Percentiles rank a stretch among this genome's conserved stretches.
Conservation (phyloP, 2,113 vertebrate species). For the Aix galericulata region DNA sequence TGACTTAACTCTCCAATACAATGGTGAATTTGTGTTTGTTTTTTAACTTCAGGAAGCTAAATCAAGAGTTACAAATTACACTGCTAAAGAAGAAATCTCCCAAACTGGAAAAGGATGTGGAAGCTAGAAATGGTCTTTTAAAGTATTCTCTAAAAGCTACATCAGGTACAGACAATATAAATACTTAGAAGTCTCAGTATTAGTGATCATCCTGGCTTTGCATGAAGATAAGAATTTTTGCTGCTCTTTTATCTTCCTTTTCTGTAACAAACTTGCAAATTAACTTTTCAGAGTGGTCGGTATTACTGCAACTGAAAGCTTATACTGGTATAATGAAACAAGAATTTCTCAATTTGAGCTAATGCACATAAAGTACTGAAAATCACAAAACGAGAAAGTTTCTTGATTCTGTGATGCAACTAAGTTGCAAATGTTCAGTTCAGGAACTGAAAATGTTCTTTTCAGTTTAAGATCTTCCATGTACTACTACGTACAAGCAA, state of each 20-base stretch:
- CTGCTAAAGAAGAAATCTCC: not conserved
- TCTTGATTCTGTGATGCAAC: not conserved
- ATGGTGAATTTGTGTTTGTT: not conserved
- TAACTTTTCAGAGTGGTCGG: not conserved
- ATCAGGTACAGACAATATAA: not conserved
- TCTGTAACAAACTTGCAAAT: not conserved
- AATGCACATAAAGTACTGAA: not conserved
- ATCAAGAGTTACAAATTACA: not conserved
- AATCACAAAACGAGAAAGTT: not conserved
- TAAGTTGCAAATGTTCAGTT: not conserved
- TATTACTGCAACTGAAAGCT: not conserved
- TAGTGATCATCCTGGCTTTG: not conserved
- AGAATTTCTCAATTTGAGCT: not conserved
- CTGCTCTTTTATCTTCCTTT: not conserved
- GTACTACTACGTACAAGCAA: not conserved
- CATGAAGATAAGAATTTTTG: not conserved
- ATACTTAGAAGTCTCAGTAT: not conserved
- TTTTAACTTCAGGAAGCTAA: not conserved
- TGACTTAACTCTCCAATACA: not conserved
- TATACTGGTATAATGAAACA: not conserved
- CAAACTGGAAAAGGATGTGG: not conserved
- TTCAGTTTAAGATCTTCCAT: not conserved
- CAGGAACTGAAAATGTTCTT: too few relatives aligned
- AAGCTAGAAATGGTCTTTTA: not conserved
- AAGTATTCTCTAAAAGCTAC: not conserved